A percentile compares a stretch with the other conserved stretches of the same genome.
phyloP scores from a whole-genome alignment of 2,113 vertebrate genomes.

The Notarius quadriscutis region DNA sequence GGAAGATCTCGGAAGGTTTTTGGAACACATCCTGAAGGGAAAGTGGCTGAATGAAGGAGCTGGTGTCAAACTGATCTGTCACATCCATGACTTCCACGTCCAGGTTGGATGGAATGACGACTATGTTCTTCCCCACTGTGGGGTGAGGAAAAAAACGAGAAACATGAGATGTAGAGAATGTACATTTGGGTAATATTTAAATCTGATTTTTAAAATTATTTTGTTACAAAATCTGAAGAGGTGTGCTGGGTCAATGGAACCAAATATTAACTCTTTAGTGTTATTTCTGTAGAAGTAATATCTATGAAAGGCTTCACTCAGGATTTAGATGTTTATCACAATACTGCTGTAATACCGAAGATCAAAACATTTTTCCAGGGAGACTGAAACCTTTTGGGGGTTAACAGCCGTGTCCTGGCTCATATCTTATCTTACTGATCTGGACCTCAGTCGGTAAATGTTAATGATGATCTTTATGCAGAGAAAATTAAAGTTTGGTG shows the following conservation, averaged over 20 bases:
- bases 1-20: conserved; percentile 75
- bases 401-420: neutral
- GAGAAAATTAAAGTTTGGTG: neutral
- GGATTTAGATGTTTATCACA: neutral
- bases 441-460: neutral
- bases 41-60: conserved; percentile 75
- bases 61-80: conserved; percentile 72
- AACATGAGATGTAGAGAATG: neutral
- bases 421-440: neutral
- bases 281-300: neutral
- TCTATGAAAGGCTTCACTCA: neutral
- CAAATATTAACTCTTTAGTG: neutral
- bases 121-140: conserved; percentile 75
- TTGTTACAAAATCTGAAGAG: neutral
- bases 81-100: conserved; percentile 85
- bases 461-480: neutral
- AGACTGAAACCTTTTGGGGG: neutral
- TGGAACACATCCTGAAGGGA: conserved; percentile 76
- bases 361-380: neutral
- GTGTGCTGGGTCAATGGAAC: neutral
- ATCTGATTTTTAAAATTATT: neutral
- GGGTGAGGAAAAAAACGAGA: conserved; percentile 44
- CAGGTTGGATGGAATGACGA: conserved; percentile 79
- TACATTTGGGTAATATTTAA: neutral
- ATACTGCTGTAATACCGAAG: neutral